A percentile compares a stretch with the other conserved stretches of the same genome.
These are phyloP conservation scores for Antheraea assamensis DNA, from an alignment of 2,888 invertebrate genomes.

Conservation along the genomic window DNA sequence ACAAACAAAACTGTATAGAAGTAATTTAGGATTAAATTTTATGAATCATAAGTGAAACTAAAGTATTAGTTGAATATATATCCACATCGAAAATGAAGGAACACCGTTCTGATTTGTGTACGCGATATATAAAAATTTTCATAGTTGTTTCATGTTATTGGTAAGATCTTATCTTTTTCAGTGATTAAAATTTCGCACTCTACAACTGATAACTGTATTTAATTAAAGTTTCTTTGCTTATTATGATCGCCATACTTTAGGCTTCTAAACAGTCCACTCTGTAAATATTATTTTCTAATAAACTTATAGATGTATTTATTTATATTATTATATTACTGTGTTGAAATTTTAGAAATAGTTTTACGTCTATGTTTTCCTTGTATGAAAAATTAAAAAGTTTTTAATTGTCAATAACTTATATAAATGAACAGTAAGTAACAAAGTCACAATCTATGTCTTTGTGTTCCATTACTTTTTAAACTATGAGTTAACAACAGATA, in stretches of 20 bases:
- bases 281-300: not conserved
- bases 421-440: too few relatives aligned
- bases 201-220: not conserved
- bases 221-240: not conserved
- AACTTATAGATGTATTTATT: not conserved
- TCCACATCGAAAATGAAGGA: constrained; percentile 52
- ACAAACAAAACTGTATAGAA: not conserved
- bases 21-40: not conserved
- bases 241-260: not conserved
- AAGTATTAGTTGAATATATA: not conserved
- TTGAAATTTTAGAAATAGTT: too few relatives aligned
- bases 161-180: constrained; percentile 71
- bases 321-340: not conserved
- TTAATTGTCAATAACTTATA: too few relatives aligned
- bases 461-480: too few relatives aligned
- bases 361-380: too few relatives aligned
- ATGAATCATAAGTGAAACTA: not conserved
- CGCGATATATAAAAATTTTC: constrained; percentile 88
- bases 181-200: constrained; percentile 16
- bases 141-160: constrained; percentile 89
- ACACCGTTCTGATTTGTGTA: constrained; percentile 63
- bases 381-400: too few relatives aligned
- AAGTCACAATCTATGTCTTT: too few relatives aligned
- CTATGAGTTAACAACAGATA: too few relatives aligned
- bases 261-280: not conserved